Percentiles rank a stretch among this genome's conserved stretches.
Evolutionary conservation across 2,797 vertebrate genomes (phyloP).

Genomic region (Falco novaeseelandiae): DNA sequence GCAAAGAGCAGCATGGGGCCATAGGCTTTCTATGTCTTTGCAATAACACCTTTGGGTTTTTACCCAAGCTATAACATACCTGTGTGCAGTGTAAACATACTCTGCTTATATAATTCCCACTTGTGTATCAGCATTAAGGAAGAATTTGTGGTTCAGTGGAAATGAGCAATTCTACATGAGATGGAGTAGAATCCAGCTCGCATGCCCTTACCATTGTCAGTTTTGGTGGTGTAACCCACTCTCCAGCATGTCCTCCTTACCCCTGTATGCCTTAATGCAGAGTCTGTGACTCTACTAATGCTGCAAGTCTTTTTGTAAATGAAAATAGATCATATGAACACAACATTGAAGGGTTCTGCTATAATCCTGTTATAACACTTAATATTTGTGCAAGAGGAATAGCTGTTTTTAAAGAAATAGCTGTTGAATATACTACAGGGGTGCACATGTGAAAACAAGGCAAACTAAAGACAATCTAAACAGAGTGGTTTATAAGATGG

Average conservation of each 20-base stretch:
- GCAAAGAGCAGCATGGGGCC: not conserved
- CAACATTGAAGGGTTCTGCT: not conserved
- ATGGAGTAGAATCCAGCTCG: not conserved
- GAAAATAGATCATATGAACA: not conserved
- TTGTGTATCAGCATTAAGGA: not conserved
- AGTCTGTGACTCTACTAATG: not conserved
- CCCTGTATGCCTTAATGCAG: not conserved
- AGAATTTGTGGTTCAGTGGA: not conserved
- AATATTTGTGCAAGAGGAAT: not conserved
- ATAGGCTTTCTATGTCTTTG: not conserved
- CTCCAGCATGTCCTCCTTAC: not conserved
- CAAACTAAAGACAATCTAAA: not conserved
- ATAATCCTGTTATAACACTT: not conserved
- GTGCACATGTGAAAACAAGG: not conserved
- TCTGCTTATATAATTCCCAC: not conserved
- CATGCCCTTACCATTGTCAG: rapidly evolving
- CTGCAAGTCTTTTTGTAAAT: not conserved
- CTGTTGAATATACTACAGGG: not conserved
- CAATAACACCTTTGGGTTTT: not conserved
- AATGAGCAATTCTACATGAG: not conserved
- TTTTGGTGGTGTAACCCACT: not conserved
- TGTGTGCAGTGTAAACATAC: not conserved
- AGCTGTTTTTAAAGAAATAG: not conserved
- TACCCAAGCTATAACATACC: not conserved
- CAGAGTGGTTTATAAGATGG: not conserved